Conservation (phyloP, 2,888 invertebrate genomes). For the Pristionchus japonicus region DNA sequence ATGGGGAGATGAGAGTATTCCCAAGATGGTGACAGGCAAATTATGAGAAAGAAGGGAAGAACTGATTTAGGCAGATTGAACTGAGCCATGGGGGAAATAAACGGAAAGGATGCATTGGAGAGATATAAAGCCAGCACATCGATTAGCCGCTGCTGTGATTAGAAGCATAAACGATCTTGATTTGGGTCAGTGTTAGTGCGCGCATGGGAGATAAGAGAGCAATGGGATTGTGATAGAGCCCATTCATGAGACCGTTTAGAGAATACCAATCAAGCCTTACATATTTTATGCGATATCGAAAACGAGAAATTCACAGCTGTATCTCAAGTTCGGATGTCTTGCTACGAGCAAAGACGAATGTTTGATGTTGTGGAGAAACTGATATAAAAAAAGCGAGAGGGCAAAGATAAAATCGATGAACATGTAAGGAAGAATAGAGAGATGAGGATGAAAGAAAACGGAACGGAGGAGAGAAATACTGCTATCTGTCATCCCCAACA, state of each 20-base stretch:
- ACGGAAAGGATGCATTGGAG: background rate
- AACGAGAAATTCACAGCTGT: too few species aligned
- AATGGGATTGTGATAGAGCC: background rate
- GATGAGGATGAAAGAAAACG: background rate
- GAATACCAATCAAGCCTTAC: background rate
- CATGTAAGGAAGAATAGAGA: background rate
- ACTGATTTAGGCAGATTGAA: background rate
- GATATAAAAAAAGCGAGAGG: conserved; percentile 25
- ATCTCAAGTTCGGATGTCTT: too few species aligned
- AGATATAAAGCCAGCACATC: background rate
- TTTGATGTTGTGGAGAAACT: too few species aligned
- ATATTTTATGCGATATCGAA: background rate
- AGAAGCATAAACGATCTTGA: conserved; percentile 41
- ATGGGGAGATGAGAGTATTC: conserved; percentile 3
- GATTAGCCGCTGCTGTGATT: conserved; percentile 27
- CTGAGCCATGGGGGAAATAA: conserved; percentile 5
- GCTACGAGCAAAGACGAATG: too few species aligned
- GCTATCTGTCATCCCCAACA: background rate
- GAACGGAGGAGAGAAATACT: background rate
- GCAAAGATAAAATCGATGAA: conserved; percentile 25
- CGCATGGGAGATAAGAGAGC: background rate
- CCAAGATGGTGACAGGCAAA: background rate
- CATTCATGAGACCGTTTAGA: background rate
- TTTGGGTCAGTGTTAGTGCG: conserved; percentile 27
- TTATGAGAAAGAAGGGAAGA: background rate